Evolutionary conservation across 1,140 invertebrate species (phyloP).

Genomic region (Scaptomyza hsui): DNA sequence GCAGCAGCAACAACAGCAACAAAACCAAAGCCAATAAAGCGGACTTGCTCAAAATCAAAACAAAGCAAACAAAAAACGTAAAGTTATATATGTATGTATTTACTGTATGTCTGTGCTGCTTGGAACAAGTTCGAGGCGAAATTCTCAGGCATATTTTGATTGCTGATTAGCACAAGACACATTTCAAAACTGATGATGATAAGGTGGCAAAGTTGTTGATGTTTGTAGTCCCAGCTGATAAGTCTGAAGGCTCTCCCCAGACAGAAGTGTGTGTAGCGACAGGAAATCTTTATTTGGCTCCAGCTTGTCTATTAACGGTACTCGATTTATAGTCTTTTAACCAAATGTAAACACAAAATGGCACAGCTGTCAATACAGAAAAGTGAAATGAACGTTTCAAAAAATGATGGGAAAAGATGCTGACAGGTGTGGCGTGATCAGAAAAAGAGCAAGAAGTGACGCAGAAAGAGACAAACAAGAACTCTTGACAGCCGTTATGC

Average conservation of each 20-base stretch:
- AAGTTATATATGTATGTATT: not conserved
- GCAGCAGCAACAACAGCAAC: constrained; percentile 15
- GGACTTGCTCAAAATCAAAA: constrained; percentile 36
- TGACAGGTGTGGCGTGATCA: too few relatives aligned
- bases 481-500: not conserved
- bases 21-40: constrained; percentile 29
- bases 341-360: not conserved
- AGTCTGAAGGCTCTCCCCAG: not conserved
- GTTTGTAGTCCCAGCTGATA: constrained; percentile 26
- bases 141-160: constrained; percentile 2
- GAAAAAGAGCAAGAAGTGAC: too few relatives aligned
- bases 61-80: constrained; percentile 21
- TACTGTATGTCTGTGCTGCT: constrained; percentile 2
- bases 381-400: not conserved
- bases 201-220: constrained; percentile 7
- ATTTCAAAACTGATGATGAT: too few relatives aligned
- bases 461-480: too few relatives aligned
- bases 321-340: not conserved
- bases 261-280: too few relatives aligned
- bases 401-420: too few relatives aligned
- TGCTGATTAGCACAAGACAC: constrained; percentile 3
- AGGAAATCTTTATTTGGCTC: not conserved
- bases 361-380: constrained; percentile 23
- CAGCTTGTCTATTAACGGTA: not conserved
- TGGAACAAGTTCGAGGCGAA: constrained; percentile 44